phyloP scores from a whole-genome alignment of 2,113 vertebrate species.

The Nettapus auritus region DNA sequence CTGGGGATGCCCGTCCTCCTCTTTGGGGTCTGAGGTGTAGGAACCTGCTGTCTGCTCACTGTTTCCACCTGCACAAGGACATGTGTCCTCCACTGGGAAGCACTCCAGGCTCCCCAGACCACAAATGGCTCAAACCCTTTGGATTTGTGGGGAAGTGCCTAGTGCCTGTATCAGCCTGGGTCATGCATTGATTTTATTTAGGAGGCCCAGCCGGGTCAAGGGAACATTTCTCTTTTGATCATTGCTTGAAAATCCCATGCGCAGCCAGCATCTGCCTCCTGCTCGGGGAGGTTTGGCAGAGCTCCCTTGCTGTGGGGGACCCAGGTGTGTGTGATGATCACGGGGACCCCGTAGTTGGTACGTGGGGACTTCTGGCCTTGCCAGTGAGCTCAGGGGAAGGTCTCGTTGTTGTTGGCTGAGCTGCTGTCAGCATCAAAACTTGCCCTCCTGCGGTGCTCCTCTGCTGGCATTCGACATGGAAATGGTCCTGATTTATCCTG shows the following conservation, averaged over 20 bases:
- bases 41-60: neutral
- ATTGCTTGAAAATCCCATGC: neutral
- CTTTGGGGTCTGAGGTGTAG: rapidly evolving
- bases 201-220: neutral
- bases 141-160: neutral
- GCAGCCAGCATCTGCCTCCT: neutral
- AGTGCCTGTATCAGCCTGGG: neutral
- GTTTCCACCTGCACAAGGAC: neutral
- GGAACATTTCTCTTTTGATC: neutral
- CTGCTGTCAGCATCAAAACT: neutral
- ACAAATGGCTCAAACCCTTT: neutral
- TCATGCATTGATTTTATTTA: rapidly evolving
- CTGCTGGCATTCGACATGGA: conserved; percentile 34
- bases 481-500: conserved; percentile 39
- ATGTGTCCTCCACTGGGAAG: neutral
- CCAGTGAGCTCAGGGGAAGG: rapidly evolving
- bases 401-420: neutral
- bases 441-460: neutral
- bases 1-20: neutral
- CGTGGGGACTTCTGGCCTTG: neutral
- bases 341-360: neutral
- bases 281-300: neutral
- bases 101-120: neutral
- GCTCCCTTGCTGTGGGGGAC: rapidly evolving
- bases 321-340: neutral